phyloP scores from a whole-genome alignment of 2,113 vertebrate genomes.

The Castor canadensis region DNA sequence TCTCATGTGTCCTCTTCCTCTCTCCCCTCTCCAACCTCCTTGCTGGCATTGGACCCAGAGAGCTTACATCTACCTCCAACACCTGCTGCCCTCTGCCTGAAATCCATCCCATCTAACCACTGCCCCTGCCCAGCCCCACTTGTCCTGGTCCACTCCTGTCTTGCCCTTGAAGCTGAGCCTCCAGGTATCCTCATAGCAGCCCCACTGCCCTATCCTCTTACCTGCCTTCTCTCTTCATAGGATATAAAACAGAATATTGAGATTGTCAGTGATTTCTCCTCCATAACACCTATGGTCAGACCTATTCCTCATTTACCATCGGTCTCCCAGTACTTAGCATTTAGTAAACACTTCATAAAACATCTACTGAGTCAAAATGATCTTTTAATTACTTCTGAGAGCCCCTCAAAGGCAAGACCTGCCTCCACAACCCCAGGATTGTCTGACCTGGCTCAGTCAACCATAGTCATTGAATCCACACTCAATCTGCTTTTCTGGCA shows the following conservation, averaged over 20 bases:
- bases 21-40: neutral
- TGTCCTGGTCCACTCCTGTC: neutral
- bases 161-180: neutral
- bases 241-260: neutral
- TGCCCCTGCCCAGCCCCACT: fast-evolving
- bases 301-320: neutral
- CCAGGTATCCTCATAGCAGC: neutral
- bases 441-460: neutral
- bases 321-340: neutral
- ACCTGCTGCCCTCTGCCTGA: neutral
- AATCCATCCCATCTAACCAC: neutral
- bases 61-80: neutral
- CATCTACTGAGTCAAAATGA: conserved; percentile 13
- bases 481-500: neutral
- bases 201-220: neutral
- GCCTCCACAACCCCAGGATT: too few relatives aligned
- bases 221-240: neutral
- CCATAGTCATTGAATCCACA: neutral
- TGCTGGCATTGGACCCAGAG: neutral
- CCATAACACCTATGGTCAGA: neutral
- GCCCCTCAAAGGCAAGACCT: neutral
- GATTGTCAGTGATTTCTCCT: neutral
- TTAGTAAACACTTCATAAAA: neutral
- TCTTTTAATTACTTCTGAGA: neutral
- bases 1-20: neutral